These are phyloP conservation scores for Enteromius treurensis DNA, from an alignment of 2,797 vertebrate genomes.

Conservation along the genomic window DNA sequence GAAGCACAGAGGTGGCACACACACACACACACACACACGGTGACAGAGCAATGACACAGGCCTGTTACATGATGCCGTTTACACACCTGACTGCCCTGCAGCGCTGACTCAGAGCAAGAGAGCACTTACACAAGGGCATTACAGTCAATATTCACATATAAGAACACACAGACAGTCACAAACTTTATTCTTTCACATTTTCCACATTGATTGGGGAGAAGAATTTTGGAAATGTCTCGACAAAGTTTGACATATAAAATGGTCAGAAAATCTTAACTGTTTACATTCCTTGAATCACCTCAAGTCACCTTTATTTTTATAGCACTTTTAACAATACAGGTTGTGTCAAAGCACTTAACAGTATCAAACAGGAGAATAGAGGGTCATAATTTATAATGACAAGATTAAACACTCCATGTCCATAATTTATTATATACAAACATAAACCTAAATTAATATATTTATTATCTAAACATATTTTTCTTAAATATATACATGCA, in stretches of 20 bases:
- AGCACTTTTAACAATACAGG: no score
- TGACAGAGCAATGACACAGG: slow-evolving; percentile 22
- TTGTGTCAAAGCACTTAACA: no score
- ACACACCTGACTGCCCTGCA: slow-evolving; percentile 39
- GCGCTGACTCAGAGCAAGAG: slow-evolving; percentile 21
- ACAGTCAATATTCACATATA: background rate
- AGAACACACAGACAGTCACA: background rate
- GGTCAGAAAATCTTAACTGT: background rate
- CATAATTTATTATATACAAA: no score
- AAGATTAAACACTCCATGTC: no score
- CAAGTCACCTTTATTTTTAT: no score
- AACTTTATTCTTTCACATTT: background rate
- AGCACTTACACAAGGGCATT: background rate
- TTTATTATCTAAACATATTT: no score
- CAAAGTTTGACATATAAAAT: background rate
- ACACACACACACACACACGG: slow-evolving; percentile 28
- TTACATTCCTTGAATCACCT: no score
- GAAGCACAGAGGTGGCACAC: slow-evolving; percentile 14
- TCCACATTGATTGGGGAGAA: background rate
- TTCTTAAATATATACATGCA: no score
- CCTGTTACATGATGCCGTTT: slow-evolving; percentile 42
- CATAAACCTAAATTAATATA: no score
- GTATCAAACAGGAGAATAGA: no score
- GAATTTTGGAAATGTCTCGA: background rate
- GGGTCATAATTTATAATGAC: no score